Evolutionary conservation across 1,140 invertebrate genomes (phyloP), one percentile per base, ranked within the genome.

Genomic region (Hermatobates lingyangjiaoensis): DNA sequence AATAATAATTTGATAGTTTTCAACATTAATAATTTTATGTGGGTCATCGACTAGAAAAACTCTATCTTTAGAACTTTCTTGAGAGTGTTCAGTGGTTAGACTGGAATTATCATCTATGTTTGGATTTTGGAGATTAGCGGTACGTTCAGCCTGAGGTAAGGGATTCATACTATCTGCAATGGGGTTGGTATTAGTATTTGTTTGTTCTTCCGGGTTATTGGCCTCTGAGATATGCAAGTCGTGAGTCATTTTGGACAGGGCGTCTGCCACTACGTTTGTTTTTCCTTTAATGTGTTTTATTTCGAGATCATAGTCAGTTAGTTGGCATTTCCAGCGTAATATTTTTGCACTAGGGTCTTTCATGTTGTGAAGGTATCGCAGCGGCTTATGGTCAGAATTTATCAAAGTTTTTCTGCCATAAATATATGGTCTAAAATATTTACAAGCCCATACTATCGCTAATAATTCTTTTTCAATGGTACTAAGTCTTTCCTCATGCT

Each of bases 311-410:
- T 51, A 54, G 27, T 58, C 58, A 28, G 45, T 51, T 10, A 59
- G 39, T 46, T 34, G 34, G 3, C 58, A 23, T 53, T 50, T 54
- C 59, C 58, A 63, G n/a, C 52, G 4, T 1, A 54, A 20, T 18
- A 60, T 44, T 20, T 53, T 48, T 15, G 58, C 53, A 44, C 39
- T 52, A 0, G 54, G 55, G 30, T 68, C 59, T 55, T 64, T 69
- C 1, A 62, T 61, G 3, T 54, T 64, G 26, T 63, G 60, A 21
- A 76, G 56, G 64, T 67, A 75, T 44, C 54, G 27, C 12, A 52
- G 56, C 1, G 68, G 65, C 53, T 65, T 63, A 48, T 74, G 71
- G 52, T 76, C 73, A 0, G 71, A 74, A 21, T 64, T 54, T 3
- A 73, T 66, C 24, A 54, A 64, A 51, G 75, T 71, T 27, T 66